Evolutionary conservation across 2,797 vertebrate species (phyloP).

Genomic region (Takifugu ocellatus): DNA sequence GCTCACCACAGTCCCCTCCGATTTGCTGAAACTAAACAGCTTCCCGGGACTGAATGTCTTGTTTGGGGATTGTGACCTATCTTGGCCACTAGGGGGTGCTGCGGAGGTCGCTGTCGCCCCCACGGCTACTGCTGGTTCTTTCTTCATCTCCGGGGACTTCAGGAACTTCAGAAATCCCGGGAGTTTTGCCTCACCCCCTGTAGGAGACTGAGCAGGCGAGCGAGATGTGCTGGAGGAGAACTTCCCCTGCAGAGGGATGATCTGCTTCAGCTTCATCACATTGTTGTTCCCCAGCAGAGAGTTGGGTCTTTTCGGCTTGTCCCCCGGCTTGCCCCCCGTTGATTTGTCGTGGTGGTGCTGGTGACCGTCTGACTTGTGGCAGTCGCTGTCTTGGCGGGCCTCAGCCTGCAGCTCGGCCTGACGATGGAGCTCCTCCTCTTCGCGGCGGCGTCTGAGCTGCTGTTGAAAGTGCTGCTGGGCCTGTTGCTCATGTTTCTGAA

Average conservation of each 20-base stretch:
- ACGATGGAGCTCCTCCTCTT: constrained; percentile 88
- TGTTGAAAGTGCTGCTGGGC: constrained; percentile 90
- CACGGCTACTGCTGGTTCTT: constrained; percentile 65
- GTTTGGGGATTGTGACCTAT: constrained; percentile 89
- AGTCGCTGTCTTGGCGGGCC: constrained; percentile 80
- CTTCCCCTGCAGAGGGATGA: constrained; percentile 90
- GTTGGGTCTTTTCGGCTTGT: constrained; percentile 88
- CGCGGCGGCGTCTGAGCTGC: constrained; percentile 84
- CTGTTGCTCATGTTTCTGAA: constrained; percentile 88
- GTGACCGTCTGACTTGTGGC: constrained; percentile 70
- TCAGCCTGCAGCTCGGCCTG: constrained; percentile 86
- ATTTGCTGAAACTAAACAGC: constrained; percentile 85
- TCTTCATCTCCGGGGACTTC: constrained; percentile 83
- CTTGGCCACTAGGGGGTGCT: constrained; percentile 54
- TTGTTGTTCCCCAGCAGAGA: constrained; percentile 91
- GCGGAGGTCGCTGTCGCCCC: constrained; percentile 36
- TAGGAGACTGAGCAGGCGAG: constrained; percentile 83
- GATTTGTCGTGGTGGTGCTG: constrained; percentile 80
- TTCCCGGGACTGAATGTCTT: constrained; percentile 88
- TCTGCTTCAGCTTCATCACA: constrained; percentile 92
- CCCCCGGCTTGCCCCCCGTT: constrained; percentile 56
- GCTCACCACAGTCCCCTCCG: constrained; percentile 70
- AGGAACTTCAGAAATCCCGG: constrained; percentile 90
- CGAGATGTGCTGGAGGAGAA: constrained; percentile 78
- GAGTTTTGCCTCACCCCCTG: constrained; percentile 85